phyloP scores from a whole-genome alignment of 2,888 invertebrate genomes.

The Morpho helenor region DNA sequence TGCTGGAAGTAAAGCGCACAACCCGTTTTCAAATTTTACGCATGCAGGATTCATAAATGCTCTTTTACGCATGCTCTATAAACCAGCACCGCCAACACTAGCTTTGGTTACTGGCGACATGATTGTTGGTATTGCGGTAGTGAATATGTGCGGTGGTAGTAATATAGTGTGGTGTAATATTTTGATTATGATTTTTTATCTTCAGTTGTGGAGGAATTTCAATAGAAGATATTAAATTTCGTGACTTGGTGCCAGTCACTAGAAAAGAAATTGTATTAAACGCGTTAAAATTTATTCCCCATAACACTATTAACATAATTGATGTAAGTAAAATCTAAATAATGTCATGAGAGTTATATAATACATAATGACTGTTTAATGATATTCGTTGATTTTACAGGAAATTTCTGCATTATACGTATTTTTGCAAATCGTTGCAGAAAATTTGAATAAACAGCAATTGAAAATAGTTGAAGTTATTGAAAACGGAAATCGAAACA shows the following conservation, averaged over 20 bases:
- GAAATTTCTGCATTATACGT: slow-evolving; percentile 29
- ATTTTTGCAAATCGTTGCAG: slow-evolving; percentile 38
- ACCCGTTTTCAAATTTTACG: too few species aligned
- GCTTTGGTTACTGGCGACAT: too few species aligned
- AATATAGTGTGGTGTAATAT: too few species aligned
- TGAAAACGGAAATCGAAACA: slow-evolving; percentile 13
- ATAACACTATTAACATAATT: slow-evolving; percentile 25
- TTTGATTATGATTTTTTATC: neutral
- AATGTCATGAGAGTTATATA: too few species aligned
- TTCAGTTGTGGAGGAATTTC: slow-evolving; percentile 49
- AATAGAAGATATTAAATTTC: slow-evolving; percentile 38
- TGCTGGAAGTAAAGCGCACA: too few species aligned
- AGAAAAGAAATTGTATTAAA: slow-evolving; percentile 28
- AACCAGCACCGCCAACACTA: too few species aligned
- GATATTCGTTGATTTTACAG: slow-evolving; percentile 26
- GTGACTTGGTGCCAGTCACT: slow-evolving; percentile 28
- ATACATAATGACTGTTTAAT: too few species aligned
- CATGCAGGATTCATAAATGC: too few species aligned
- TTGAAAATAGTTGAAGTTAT: slow-evolving; percentile 33
- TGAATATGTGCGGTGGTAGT: too few species aligned
- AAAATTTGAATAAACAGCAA: slow-evolving; percentile 35
- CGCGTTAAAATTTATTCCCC: slow-evolving; percentile 38
- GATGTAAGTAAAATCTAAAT: slow-evolving; percentile 34
- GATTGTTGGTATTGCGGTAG: too few species aligned
- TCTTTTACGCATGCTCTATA: too few species aligned